Conservation (phyloP, 2,888 invertebrate species). For the Thereva unica region DNA sequence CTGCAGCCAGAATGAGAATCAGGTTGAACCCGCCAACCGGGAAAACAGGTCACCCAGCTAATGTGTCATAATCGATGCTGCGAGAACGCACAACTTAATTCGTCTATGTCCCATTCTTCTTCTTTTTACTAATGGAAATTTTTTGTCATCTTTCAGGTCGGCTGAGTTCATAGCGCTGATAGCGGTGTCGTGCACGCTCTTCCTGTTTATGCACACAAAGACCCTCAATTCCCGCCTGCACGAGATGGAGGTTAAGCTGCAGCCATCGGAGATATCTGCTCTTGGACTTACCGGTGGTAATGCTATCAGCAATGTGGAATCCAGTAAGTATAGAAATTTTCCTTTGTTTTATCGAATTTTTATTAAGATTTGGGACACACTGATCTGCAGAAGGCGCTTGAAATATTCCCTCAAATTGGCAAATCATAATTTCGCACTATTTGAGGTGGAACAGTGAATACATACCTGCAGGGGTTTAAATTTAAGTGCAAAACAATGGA, state of each 20-base stretch:
- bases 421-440: too few species aligned
- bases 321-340: conserved; percentile 51
- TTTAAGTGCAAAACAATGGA: too few species aligned
- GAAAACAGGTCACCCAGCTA: background rate
- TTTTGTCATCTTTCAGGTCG: conserved; percentile 65
- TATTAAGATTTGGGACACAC: background rate
- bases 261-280: conserved; percentile 64
- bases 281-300: conserved; percentile 56
- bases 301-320: conserved; percentile 53
- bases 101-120: background rate
- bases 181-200: conserved; percentile 81
- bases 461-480: too few species aligned
- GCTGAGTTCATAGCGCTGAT: conserved; percentile 81
- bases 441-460: too few species aligned
- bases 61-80: background rate
- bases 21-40: too few species aligned
- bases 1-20: too few species aligned
- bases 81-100: too few species aligned
- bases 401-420: background rate
- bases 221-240: conserved; percentile 79
- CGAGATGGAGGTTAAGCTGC: conserved; percentile 78
- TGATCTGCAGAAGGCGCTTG: background rate
- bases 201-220: conserved; percentile 82
- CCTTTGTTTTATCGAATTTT: background rate
- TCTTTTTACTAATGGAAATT: conserved; percentile 7